Base-by-base conservation (phyloP, 2,113 vertebrate genomes). In the Dasypus novemcinctus region DNA sequence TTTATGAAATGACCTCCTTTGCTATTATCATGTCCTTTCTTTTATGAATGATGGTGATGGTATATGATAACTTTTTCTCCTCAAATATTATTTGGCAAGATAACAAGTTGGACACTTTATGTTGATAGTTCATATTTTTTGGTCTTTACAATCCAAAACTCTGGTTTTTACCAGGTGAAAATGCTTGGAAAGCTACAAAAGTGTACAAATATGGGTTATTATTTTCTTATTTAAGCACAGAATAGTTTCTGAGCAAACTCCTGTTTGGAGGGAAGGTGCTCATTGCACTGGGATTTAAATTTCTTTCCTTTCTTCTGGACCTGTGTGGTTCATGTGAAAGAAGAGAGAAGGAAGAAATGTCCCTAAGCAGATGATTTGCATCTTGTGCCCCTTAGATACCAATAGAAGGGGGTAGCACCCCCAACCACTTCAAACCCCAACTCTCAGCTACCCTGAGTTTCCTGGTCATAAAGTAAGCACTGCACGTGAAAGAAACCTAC, bases 211-310 rank as follows among this genome's bases (percentile, higher is more conserved):
- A 66, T 33, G 63, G 57, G 36, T 82, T 87, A 36, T 31, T 64
- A 25, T 87, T 91, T 87, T 91, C 36, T 61, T 64, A 86, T 27
- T 59, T 86, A 95, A 82, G 15, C n/a, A 75, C 14, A 75, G 52
- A 87, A 46, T 69, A 25, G 17, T 33, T 69, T 29, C 52, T 54
- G 25, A 81, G 63, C 33, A 75, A 75, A 68, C 33, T 81, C 11
- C 12, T 68, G 31, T 76, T 54, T 36, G 20, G 86, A 68, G 15
- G 43, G 4, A 41, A 5, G 46, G 4, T 79, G 54, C 63, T 59
- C 46, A 33, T 54, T 25, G 52, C 52, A 29, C 69, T 94, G 69
- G 71, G 57, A 54, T 38, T 27, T 64, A 12, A 38, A 31, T 57
- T 20, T 63, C 72, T 64, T 43, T 41, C 1, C 6, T 12, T 20